Conservation (phyloP, 2,888 invertebrate genomes). For the Autographa gamma region DNA sequence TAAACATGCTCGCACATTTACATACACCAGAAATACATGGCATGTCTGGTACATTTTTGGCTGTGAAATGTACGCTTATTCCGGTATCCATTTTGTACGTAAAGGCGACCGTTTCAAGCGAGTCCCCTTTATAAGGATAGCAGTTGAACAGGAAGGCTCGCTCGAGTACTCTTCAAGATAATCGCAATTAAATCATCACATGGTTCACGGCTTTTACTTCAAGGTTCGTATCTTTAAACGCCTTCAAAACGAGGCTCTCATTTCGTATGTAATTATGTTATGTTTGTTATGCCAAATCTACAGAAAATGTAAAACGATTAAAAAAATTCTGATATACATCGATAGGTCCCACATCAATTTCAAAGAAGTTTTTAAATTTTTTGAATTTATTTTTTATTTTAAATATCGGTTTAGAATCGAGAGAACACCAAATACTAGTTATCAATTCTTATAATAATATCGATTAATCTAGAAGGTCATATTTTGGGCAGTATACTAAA, state of each 20-base stretch:
- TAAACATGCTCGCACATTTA: neutral
- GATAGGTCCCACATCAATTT: too few species aligned
- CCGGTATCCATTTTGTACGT: neutral
- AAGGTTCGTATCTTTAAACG: neutral
- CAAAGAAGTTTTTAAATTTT: too few species aligned
- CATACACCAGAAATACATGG: neutral
- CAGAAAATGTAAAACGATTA: too few species aligned
- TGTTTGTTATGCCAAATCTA: too few species aligned
- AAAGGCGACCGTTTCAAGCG: neutral
- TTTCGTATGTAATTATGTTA: too few species aligned
- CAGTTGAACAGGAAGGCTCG: conserved; percentile 5
- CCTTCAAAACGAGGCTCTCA: too few species aligned
- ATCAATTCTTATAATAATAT: too few species aligned
- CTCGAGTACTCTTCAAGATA: neutral
- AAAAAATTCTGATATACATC: too few species aligned
- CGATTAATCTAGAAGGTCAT: neutral
- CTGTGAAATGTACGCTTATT: neutral
- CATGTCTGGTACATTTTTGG: conserved; percentile 1
- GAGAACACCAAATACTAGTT: too few species aligned
- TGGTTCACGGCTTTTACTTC: neutral
- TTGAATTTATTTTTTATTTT: too few species aligned
- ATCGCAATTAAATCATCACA: neutral
- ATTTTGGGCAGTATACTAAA: neutral
- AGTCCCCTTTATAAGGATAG: conserved; percentile 5
- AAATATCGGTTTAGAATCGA: too few species aligned